Conservation (phyloP, 1,140 invertebrate genomes). For the Radopholus similis region DNA sequence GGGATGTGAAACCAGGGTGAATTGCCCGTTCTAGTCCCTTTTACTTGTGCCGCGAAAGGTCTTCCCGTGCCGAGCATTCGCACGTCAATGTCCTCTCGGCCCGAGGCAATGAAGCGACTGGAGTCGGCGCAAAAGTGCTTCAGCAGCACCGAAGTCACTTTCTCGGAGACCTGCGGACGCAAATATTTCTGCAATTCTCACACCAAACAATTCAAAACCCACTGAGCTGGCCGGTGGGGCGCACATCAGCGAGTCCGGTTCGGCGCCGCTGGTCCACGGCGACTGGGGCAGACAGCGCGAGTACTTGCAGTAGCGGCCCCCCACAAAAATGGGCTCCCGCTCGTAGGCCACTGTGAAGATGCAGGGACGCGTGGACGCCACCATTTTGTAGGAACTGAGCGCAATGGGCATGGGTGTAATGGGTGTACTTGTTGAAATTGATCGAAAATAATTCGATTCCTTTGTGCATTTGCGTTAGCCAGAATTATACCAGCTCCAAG, state of each 20-base stretch:
- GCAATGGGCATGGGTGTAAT: neutral
- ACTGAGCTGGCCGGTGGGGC: slow-evolving; percentile 11
- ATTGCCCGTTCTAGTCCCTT: slow-evolving; percentile 23
- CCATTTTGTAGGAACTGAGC: slow-evolving; percentile 41
- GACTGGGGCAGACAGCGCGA: slow-evolving; percentile 52
- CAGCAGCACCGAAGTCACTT: slow-evolving; percentile 34
- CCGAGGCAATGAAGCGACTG: slow-evolving; percentile 44
- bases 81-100: slow-evolving; percentile 54
- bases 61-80: slow-evolving; percentile 59
- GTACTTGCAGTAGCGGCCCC: slow-evolving; percentile 55
- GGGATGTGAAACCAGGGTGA: neutral
- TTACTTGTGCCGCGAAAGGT: slow-evolving; percentile 56
- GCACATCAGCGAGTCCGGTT: slow-evolving; percentile 13
- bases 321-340: slow-evolving; percentile 50
- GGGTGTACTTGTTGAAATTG: neutral
- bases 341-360: slow-evolving; percentile 32
- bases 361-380: slow-evolving; percentile 29
- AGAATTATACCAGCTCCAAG: no score
- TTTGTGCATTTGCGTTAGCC: neutral
- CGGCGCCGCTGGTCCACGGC: slow-evolving; percentile 46
- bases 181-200: neutral
- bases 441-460: neutral
- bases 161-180: slow-evolving; percentile 47
- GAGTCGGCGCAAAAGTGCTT: slow-evolving; percentile 35
- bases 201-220: slow-evolving; percentile 10